These are phyloP conservation scores for Muschampia plurimacula DNA, from an alignment of 2,888 invertebrate genomes.

Conservation along the genomic window DNA sequence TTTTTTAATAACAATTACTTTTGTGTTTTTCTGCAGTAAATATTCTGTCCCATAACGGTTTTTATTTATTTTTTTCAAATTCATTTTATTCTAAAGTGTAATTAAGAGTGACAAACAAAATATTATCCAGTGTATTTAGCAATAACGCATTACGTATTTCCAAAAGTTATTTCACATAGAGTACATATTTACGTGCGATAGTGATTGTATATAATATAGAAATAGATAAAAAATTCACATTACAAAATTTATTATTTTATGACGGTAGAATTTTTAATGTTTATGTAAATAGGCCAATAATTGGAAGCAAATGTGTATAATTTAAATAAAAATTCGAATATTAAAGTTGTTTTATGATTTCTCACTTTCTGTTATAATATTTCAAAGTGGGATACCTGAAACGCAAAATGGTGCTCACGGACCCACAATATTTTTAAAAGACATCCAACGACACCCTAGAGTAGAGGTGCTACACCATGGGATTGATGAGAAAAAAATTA, in stretches of 20 bases:
- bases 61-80: background rate
- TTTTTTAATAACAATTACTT: background rate
- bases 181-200: slow-evolving; percentile 41
- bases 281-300: slow-evolving; percentile 75
- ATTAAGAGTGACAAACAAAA: slow-evolving; percentile 10
- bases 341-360: background rate
- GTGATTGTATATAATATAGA: slow-evolving; percentile 52
- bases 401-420: no score
- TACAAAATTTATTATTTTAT: slow-evolving; percentile 69
- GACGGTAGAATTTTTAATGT: slow-evolving; percentile 68
- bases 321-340: slow-evolving; percentile 66
- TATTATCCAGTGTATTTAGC: slow-evolving; percentile 40
- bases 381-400: no score
- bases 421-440: no score
- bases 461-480: no score
- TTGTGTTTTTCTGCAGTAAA: background rate
- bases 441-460: no score
- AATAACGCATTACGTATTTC: slow-evolving; percentile 40
- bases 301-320: slow-evolving; percentile 76
- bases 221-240: slow-evolving; percentile 47
- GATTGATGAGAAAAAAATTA: no score
- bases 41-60: background rate
- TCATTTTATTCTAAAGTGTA: slow-evolving; percentile 4
- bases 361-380: no score
- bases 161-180: slow-evolving; percentile 28